A percentile compares a stretch with the other conserved stretches of the same genome.
Evolutionary conservation across 2,888 invertebrate species (phyloP).

Genomic region (Meiosimyza platycephala): DNA sequence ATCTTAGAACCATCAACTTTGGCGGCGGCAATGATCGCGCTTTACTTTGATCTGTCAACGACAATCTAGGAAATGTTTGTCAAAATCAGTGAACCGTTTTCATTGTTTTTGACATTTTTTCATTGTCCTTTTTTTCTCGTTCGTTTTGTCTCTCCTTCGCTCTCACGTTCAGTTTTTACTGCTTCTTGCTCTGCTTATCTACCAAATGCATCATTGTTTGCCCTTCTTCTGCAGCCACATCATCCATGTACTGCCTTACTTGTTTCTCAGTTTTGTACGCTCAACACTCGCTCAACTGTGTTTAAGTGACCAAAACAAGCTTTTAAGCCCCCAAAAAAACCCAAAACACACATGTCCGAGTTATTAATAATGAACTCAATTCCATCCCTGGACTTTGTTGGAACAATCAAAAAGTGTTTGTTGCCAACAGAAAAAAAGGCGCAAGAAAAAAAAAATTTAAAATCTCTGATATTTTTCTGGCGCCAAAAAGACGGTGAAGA

Average conservation of each 20-base stretch:
- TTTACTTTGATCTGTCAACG: slow-evolving; percentile 67
- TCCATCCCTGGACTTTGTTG: not conserved
- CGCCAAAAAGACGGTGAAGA: slow-evolving; percentile 60
- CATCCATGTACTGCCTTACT: not conserved
- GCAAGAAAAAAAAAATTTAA: not conserved
- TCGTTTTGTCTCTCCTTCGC: not conserved
- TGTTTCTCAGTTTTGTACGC: slow-evolving; percentile 45
- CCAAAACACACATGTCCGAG: slow-evolving; percentile 27
- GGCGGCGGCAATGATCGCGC: slow-evolving; percentile 26
- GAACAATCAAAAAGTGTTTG: slow-evolving; percentile 26
- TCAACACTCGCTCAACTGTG: slow-evolving; percentile 41
- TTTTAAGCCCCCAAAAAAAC: not conserved
- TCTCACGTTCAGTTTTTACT: not conserved
- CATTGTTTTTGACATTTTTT: slow-evolving; percentile 67
- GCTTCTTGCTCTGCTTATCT: not conserved
- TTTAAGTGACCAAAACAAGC: not conserved
- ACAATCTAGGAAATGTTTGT: slow-evolving; percentile 69
- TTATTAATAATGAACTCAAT: slow-evolving; percentile 37
- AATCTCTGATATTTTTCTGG: slow-evolving; percentile 54
- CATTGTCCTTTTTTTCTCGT: slow-evolving; percentile 18
- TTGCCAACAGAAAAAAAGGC: not conserved
- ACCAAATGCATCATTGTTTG: not conserved
- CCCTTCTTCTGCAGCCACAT: slow-evolving; percentile 21
- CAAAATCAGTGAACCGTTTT: slow-evolving; percentile 67
- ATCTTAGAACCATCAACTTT: not conserved